These are phyloP conservation scores for Okamejei kenojei DNA, from an alignment of 2,797 vertebrate genomes.

Conservation along the genomic window DNA sequence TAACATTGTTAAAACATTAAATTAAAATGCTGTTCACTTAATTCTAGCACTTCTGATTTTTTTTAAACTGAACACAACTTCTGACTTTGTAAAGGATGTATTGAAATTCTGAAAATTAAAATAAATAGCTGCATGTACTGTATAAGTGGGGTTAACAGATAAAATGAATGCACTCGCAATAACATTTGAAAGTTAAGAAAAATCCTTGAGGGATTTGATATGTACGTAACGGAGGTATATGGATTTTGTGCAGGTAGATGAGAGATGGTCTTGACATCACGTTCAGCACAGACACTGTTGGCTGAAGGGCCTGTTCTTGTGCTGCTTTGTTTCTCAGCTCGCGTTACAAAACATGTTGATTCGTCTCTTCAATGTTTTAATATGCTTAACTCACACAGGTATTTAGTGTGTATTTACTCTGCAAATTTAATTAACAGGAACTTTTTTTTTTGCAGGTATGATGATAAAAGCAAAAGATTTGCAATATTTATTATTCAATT, in stretches of 20 bases:
- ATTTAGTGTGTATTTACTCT: background rate
- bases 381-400: background rate
- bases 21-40: background rate
- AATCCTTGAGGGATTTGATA: no score
- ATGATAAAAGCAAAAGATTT: constrained; percentile 80
- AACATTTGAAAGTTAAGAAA: background rate
- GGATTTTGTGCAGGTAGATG: no score
- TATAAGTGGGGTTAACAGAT: background rate
- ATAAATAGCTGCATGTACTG: background rate
- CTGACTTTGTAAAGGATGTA: constrained; percentile 17
- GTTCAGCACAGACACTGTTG: no score
- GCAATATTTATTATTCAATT: constrained; percentile 76
- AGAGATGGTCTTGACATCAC: no score
- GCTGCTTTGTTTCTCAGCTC: background rate
- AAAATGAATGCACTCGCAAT: background rate
- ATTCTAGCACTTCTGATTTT: background rate
- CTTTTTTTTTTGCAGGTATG: constrained; percentile 58
- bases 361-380: background rate
- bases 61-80: constrained; percentile 36
- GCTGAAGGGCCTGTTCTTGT: no score
- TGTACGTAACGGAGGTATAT: no score
- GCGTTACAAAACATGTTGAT: background rate
- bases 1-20: background rate
- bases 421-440: background rate
- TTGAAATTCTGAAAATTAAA: background rate